Evolutionary conservation across 2,888 invertebrate species (phyloP), one percentile per base, ranked within the genome.

Genomic region (Cheilosia scutellata): DNA sequence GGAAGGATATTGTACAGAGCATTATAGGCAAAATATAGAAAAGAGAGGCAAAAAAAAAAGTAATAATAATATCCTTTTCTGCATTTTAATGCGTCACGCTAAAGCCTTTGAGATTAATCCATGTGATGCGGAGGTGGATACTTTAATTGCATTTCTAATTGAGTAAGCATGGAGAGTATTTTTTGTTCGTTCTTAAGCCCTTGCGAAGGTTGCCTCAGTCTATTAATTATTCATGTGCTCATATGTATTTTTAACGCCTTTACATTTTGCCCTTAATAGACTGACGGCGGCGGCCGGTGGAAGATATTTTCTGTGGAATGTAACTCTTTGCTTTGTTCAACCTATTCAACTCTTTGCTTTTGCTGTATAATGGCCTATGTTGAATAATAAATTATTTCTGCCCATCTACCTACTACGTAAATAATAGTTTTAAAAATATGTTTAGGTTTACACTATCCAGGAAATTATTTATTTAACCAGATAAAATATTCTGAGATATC

Each of bases 101-200:
- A 29, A 65, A 44, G 72, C 79, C 79, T 72, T 72, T 66, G 72
- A 71, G 65, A 60, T 44, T 71, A 71, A 58, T 40, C 65, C 53
- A 37, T 66, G 42, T 60, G 58, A 58, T 27, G 31, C 44, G 31
- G 20, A 20, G 51, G 60, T 60, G 53, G n/a, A 44, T 37, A 40
- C 44, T 66, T 60, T 66, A 72, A 72, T 79, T 79, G 72, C 51
- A 74, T 79, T 79, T 79, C 79, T 72, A 66, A 72, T 53, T 44
- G 66, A 79, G 60, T 49, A 53, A 53, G 44, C 44, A 37, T 2
- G 66, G 37, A 11, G 7, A 11, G 25, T 51, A 2, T 33, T 37
- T 40, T 53, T 47, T 37, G 4, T 31, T 7, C 40, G 0, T 25
- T 20, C 42, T 42, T 40, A 47, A 31, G 29, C 31, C 9, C 13